A percentile compares a stretch with the other conserved stretches of the same genome.
Evolutionary conservation across 1,140 invertebrate species (phyloP).

Genomic region (Andricus grossulariae): DNA sequence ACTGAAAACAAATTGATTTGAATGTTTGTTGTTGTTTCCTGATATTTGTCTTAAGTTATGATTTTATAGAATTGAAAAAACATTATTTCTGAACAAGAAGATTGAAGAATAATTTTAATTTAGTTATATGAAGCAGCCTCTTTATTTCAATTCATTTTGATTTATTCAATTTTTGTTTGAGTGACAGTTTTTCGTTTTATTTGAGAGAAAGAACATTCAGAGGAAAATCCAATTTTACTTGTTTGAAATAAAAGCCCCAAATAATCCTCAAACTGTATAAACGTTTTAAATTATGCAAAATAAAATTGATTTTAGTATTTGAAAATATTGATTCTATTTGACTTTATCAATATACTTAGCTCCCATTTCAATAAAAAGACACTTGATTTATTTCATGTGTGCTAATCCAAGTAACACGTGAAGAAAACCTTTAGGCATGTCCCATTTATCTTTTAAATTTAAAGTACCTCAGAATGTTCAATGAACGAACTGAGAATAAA

Average conservation of each 20-base stretch:
- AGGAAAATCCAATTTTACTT: neutral
- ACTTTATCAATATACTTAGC: neutral
- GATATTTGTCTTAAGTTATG: too few species aligned
- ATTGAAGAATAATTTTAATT: too few species aligned
- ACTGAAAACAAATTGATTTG: too few species aligned
- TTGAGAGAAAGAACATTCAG: neutral
- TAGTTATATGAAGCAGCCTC: too few species aligned
- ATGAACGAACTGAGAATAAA: neutral
- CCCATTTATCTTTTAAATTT: neutral
- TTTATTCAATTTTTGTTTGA: neutral
- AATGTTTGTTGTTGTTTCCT: too few species aligned
- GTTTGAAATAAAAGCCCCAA: neutral
- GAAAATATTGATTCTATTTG: neutral
- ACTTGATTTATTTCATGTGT: neutral
- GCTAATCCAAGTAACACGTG: neutral
- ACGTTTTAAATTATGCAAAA: too few species aligned
- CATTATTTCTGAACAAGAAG: too few species aligned
- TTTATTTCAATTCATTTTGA: too few species aligned
- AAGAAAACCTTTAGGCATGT: neutral
- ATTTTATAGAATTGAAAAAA: too few species aligned
- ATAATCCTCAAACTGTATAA: too few species aligned
- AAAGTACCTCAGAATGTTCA: conserved; percentile 4
- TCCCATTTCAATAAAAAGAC: conserved; percentile 9
- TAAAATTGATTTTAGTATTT: too few species aligned
- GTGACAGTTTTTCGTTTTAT: neutral